These are phyloP conservation scores for Euphysa ruthae DNA, from an alignment of 30 jellyfish, hydroid and myxozoan species.

Conservation along the genomic window DNA sequence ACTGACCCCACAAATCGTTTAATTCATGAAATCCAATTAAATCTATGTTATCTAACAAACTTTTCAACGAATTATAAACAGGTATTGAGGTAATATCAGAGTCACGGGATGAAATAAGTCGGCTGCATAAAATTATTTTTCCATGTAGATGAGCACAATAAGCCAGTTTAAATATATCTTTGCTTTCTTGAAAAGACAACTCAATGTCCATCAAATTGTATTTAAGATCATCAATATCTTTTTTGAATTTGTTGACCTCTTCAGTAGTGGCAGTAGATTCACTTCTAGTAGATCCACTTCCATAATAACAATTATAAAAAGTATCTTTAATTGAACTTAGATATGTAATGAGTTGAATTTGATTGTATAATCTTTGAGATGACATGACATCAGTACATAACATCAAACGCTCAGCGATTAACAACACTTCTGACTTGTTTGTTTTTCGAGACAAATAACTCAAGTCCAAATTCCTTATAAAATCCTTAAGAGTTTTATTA, in stretches of 20 bases:
- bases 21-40: no score
- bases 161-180: no score
- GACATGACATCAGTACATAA: neutral
- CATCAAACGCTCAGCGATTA: slow-evolving; percentile 24
- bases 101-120: no score
- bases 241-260: neutral
- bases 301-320: no score
- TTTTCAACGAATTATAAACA: no score
- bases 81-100: no score
- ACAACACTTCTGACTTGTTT: slow-evolving; percentile 9
- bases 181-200: neutral
- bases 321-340: neutral
- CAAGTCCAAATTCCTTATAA: slow-evolving; percentile 1
- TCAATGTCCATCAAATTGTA: neutral
- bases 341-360: neutral
- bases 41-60: no score
- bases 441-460: slow-evolving; percentile 15
- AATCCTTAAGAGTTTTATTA: neutral
- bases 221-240: neutral
- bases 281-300: no score
- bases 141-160: no score
- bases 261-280: no score
- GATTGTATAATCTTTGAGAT: slow-evolving; percentile 7
- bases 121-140: no score
- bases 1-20: no score